Base-by-base conservation (phyloP, 30 jellyfish, hydroid and myxozoan genomes). In the Chrysaora quinquecirrha region DNA sequence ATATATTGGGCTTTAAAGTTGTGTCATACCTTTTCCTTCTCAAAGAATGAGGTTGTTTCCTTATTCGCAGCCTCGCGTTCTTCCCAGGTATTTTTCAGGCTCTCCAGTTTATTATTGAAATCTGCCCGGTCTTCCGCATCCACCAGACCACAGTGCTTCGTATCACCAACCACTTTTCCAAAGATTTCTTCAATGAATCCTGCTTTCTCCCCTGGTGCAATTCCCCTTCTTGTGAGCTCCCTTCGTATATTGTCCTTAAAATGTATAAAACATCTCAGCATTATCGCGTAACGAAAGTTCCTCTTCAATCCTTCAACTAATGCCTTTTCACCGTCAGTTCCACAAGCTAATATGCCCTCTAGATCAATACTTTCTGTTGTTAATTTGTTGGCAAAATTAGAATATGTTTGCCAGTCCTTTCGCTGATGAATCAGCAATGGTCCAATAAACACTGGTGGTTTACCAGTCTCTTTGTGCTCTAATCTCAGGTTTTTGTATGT, bases 281-380 rank as follows among this genome's bases (percentile, higher is more conserved):
- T 22, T 62, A 22, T 62, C 29, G 74, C 74, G 29, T 62, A 62
- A 22, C 48, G 74, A 11, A 62, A 62, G 35, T 62, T 62, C 0
- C 74, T 23, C 9, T 29, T 34, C 21, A 62, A 62, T 22, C 74
- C 74, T 18, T 62, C 74, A 62, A 62, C 30, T 14, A 62, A 24
- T n/a, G 49, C 74, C 7, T 62, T 23, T 27, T 62, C 74, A 35
- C 74, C 74, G 38, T 62, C 74, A 25, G 74, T 62, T 24, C 74
- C 74, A 62, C 33, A n/a, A 0, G 74, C 74, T 30, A 62, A 62
- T 18, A 62, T 14, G 9, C 74, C 74, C 14, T 62, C 74, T 0
- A 62, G 38, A 22, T 62, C 74, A 22, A 47, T 35, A 2, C 30
- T 62, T 47, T n/a, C 74, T 10, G 29, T 1, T 22, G 38, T 62